Percentiles rank a stretch among this genome's conserved stretches.
These are phyloP conservation scores for Pogonocherus hispidulus DNA, from an alignment of 2,888 invertebrate genomes.

Conservation along the genomic window DNA sequence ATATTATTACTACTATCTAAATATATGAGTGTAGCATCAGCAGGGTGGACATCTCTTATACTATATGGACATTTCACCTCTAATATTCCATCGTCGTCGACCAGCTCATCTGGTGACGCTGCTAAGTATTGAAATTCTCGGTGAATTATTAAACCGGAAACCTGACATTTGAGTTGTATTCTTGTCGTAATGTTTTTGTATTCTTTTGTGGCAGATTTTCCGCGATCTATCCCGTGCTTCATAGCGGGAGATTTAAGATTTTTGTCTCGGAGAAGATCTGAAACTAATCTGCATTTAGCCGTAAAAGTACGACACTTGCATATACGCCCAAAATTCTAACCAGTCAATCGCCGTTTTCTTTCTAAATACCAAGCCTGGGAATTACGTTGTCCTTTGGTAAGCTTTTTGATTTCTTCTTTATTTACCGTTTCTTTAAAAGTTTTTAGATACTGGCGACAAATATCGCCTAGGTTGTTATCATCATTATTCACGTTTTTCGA, in stretches of 20 bases:
- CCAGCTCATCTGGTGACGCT: background rate
- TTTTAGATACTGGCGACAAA: background rate
- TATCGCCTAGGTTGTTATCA: background rate
- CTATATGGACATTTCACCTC: constrained; percentile 14
- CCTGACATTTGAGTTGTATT: background rate
- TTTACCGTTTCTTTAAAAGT: background rate
- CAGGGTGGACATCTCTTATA: background rate
- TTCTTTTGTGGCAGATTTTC: background rate
- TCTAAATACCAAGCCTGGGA: background rate
- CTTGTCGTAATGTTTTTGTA: background rate
- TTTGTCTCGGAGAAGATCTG: background rate
- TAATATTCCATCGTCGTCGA: background rate
- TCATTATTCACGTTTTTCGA: background rate
- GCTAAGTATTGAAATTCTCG: background rate
- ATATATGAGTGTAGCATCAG: background rate
- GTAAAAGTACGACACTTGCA: no score
- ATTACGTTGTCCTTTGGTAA: background rate
- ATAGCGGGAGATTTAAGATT: background rate
- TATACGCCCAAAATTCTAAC: background rate
- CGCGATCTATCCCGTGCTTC: background rate
- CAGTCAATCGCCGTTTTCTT: background rate
- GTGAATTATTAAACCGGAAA: background rate
- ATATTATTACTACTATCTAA: background rate
- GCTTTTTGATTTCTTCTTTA: background rate
- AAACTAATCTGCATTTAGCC: background rate